Percentiles rank a stretch among this genome's conserved stretches.
These are phyloP conservation scores for Ictalurus furcatus DNA, from an alignment of 2,113 vertebrate species.

Conservation along the genomic window DNA sequence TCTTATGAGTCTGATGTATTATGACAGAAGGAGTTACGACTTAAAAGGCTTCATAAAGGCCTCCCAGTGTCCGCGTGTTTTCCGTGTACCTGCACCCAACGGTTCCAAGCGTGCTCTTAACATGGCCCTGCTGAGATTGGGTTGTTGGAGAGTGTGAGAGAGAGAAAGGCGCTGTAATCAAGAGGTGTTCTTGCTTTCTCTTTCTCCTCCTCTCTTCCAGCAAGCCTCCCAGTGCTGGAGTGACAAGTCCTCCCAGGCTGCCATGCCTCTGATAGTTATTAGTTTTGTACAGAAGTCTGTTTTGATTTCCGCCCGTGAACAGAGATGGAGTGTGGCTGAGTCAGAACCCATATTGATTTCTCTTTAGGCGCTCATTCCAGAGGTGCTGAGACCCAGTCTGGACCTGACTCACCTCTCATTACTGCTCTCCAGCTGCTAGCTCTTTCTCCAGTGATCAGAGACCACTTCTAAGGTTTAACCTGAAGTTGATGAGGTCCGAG, in stretches of 20 bases:
- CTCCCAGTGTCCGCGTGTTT: slow-evolving; percentile 32
- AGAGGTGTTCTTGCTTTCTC: slow-evolving; percentile 20
- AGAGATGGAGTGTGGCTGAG: slow-evolving; percentile 57
- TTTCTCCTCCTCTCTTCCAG: slow-evolving; percentile 7
- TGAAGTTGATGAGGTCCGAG: neutral
- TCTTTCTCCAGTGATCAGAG: slow-evolving; percentile 24
- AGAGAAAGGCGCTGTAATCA: slow-evolving; percentile 34
- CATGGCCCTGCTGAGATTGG: slow-evolving; percentile 36
- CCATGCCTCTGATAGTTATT: slow-evolving; percentile 56
- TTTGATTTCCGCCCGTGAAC: slow-evolving; percentile 56
- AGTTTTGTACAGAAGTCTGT: slow-evolving; percentile 67
- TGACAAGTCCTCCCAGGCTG: slow-evolving; percentile 46
- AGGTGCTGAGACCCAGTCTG: slow-evolving; percentile 42
- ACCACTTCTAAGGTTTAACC: slow-evolving; percentile 34
- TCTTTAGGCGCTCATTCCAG: slow-evolving; percentile 55
- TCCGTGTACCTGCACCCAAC: slow-evolving; percentile 33
- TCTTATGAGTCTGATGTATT: slow-evolving; percentile 33
- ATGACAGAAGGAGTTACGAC: slow-evolving; percentile 34
- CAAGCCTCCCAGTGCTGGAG: slow-evolving; percentile 30
- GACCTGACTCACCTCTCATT: slow-evolving; percentile 51
- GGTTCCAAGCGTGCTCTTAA: slow-evolving; percentile 28
- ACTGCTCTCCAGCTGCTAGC: slow-evolving; percentile 30
- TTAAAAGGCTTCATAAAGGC: slow-evolving; percentile 47
- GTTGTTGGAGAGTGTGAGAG: slow-evolving; percentile 13
- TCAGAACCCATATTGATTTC: slow-evolving; percentile 72